Base-by-base conservation (phyloP, 2,888 invertebrate species). In the Limnephilus rhombicus region DNA sequence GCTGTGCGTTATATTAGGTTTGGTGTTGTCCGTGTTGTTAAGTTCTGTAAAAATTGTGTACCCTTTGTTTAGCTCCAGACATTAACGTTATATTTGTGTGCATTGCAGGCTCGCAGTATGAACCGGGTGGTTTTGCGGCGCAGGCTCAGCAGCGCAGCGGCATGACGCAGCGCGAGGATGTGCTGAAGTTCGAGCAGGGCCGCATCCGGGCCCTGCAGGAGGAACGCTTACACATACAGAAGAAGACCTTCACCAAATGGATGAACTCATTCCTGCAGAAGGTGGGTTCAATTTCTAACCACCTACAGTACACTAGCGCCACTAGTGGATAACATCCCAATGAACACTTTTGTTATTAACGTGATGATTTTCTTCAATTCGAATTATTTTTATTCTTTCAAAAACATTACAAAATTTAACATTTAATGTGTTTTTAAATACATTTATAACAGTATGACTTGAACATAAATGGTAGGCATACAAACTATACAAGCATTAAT, bases 221-320 rank as follows among this genome's bases (percentile, higher is more conserved):
- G 96, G 99, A 99, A 96, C 98, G 99, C 92, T 96, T 99, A 94
- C 98, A 99, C 96, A 99, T 99, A 94, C 99, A 99, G 96, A 99
- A 99, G 97, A 99, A 99, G 96, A 99, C 99, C 53, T 99, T 99
- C 96, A 99, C 99, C 94, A 99, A 99, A 98, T 99, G 99, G 99
- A 98, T 99, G 98, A 99, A 99, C 96, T 99, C 99, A 34, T 99
- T 99, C 96, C 96, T 99, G 94, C 97, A 98, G 95, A 99, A 99
- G 98, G 99, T 99, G 15, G n/a, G 85, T 31, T 29, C 34, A 68
- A 3, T 49, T 15, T 49, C 13, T 15, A 49, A 49, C 41, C 41
- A 41, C 41, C 0, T 7, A 5, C 9, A 41, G 41, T 41, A 0
- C 41, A 41, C 41, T 9, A 41, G 37, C 37, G 37, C 37, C 37